Percentiles rank a stretch among this genome's conserved stretches.
Evolutionary conservation across 2,888 invertebrate genomes (phyloP).

Genomic region (Scaeva pyrastri): DNA sequence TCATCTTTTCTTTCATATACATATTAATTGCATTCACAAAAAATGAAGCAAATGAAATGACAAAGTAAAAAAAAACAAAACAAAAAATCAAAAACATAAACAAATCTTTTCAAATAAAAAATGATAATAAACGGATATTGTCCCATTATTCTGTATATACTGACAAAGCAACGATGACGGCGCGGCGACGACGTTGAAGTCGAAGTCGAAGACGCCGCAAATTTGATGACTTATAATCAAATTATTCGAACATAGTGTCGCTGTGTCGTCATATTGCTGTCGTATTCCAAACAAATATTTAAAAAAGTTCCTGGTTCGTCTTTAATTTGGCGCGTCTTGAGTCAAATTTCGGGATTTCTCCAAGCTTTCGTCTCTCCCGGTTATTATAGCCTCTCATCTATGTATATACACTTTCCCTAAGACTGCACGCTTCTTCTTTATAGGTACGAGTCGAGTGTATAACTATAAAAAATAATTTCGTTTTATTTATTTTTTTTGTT

Average conservation of each 20-base stretch:
- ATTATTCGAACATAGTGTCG: constrained; percentile 24
- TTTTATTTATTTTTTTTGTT: neutral
- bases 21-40: constrained; percentile 40
- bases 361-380: too few relatives aligned
- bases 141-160: constrained; percentile 17
- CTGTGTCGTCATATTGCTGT: constrained; percentile 51
- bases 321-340: constrained; percentile 7
- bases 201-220: constrained; percentile 7
- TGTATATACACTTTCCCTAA: neutral
- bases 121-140: constrained; percentile 45
- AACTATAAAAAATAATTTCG: constrained; percentile 41
- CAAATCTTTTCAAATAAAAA: neutral
- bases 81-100: constrained; percentile 25
- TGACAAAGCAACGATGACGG: neutral
- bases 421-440: constrained; percentile 58
- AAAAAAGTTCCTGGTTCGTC: constrained; percentile 40
- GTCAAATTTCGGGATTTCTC: neutral
- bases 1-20: constrained; percentile 28
- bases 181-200: neutral
- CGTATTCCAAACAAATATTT: constrained; percentile 51
- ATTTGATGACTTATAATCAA: constrained; percentile 54
- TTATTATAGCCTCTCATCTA: too few relatives aligned
- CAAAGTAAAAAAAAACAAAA: constrained; percentile 13
- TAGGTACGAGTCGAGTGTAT: neutral
- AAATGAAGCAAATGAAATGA: too few relatives aligned